Base-by-base conservation (phyloP, 2,797 vertebrate genomes). In the Alca torda region DNA sequence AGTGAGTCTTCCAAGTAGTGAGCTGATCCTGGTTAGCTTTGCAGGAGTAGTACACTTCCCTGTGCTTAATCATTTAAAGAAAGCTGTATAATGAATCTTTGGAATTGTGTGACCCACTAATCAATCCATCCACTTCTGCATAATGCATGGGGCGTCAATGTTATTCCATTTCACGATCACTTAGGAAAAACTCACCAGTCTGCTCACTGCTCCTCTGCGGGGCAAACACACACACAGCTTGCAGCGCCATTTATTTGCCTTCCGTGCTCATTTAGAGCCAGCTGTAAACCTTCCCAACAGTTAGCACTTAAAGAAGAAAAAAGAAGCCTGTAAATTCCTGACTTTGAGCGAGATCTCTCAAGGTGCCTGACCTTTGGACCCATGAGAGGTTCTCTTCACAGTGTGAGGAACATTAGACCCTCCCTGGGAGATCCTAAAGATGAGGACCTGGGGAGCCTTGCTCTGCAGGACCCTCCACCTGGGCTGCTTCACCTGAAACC, bases 31-130 rank as follows among this genome's bases (percentile, higher is more conserved):
- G 21, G 51, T 72, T 70, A 51, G 64, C 82, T 91, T 84, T 91
- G 70, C 72, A 54, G 73, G 35, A 88, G n/a, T 13, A 31, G 60
- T n/a, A 25, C 57, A 20, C 81, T 93, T 68, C 19, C 80, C 57
- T 43, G n/a, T 89, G 35, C 79, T 97, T 93, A 97, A 97, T 97
- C 96, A 96, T 97, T 97, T 82, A 96, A 79, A 92, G 72, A 45
- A 85, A 91, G 73, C 75, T 60, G 33, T 37, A 69, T 96, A 96
- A 93, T 92, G 92, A 84, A 31, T 61, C 87, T 96, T 54, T 68
- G 78, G 95, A 93, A 93, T 84, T 39, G 75, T 64, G 68, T 92
- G 95, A 91, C 78, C 90, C 10, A 24, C 93, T 91, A 84, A 94
- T 96, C 94, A 95, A 94, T 96, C 80, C 89, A 35, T 89, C 75